Conservation (phyloP, 2,113 vertebrate species). For the cat (Felis catus) region F.catus_Fca126_mat1.0 CM031421.1:52351001-52351500, state of each 20-base stretch:
- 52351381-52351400: not conserved
- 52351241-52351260: not conserved
- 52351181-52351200: not conserved
- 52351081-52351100: not conserved
- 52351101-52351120: not conserved
- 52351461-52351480: not conserved
- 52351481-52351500: not conserved
- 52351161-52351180: constrained; percentile 19
- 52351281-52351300: not conserved
- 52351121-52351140: constrained; percentile 21
- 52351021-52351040: constrained; percentile 66
- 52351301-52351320: not conserved
- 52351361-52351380: not conserved
- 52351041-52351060: constrained; percentile 61
- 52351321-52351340: not conserved
- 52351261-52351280: not conserved
- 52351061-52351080: constrained; percentile 57
- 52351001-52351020: constrained; percentile 52
- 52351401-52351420: not conserved
- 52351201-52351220: not conserved
- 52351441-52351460: not conserved
- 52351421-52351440: not conserved
- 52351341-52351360: not conserved
- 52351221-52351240: not conserved
- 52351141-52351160: not conserved